Base-by-base conservation (phyloP, 2,113 vertebrate genomes). In the Ancistrus triradiatus region DNA sequence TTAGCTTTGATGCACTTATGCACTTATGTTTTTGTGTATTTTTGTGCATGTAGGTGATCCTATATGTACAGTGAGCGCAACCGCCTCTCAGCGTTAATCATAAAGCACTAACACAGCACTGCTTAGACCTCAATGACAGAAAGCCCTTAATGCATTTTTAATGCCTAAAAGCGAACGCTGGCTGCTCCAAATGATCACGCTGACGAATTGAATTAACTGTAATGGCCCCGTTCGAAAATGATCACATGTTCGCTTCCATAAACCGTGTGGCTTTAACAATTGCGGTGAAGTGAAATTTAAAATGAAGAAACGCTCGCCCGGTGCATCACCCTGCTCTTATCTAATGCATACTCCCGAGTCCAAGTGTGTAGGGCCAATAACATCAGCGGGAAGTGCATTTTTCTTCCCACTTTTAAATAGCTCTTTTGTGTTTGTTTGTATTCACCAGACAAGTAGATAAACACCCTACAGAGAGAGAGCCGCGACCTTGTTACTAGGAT, bases 401-500 rank as follows among this genome's bases (percentile, higher is more conserved):
- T 38, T 14, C 43, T 13, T 38, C 18, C 21, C 11, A 10, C 11
- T 48, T 47, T 47, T 46, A 47, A 37, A 27, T 2, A 35, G 18
- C 2, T 37, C 38, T 37, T 42, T 63, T 56, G 25, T 57, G 18
- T 58, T 58, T 66, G 31, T 58, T 66, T 21, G 33, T 31, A 25
- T 66, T 58, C 42, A 50, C 35, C 53, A 14, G 3, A 49, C 44
- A 43, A 40, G 37, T 58, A 37, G 17, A 55, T 22, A 58, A 66
- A 59, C 21, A 37, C 24, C 25, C 31, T 28, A 19, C 53, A 8
- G 33, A 57, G 53, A 66, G 33, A 17, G 7, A 4, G 15, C n/a
- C 10, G 15, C 31, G 5, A 55, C 52, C 31, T 57, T 48, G 63
- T 66, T 66, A 66, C 63, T 57, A 48, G 43, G 43, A 66, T 40